Percentiles rank a stretch among this genome's conserved stretches.
Evolutionary conservation across 1,140 invertebrate species (phyloP).

Genomic region (Pseudomyrmex gracilis): DNA sequence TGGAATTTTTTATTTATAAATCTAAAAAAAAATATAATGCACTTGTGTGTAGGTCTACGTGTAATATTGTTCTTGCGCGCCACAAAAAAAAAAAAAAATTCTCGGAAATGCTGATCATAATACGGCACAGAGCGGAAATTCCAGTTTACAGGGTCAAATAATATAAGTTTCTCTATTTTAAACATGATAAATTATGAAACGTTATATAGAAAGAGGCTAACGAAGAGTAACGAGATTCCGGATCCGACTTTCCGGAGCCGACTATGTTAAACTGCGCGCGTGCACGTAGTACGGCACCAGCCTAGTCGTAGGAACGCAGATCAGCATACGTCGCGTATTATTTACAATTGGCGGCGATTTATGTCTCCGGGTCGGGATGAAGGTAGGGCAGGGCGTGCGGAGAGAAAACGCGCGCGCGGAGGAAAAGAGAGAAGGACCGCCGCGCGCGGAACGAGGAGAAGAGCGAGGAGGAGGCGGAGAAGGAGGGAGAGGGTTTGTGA

Average conservation of each 20-base stretch:
- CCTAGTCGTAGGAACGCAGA: constrained; percentile 68
- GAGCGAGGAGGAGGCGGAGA: constrained; percentile 10
- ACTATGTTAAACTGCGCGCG: neutral
- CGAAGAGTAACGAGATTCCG: no score
- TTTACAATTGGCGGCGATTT: constrained; percentile 83
- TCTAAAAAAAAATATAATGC: no score
- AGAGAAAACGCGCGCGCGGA: neutral
- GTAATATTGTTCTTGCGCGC: no score
- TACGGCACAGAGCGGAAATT: no score
- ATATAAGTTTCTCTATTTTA: no score
- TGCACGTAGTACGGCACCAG: constrained; percentile 9
- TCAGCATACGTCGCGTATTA: constrained; percentile 82
- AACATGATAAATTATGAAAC: no score
- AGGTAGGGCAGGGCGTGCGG: constrained; percentile 60
- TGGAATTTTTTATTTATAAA: no score
- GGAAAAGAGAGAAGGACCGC: constrained; percentile 36
- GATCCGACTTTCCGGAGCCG: neutral
- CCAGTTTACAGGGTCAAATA: no score
- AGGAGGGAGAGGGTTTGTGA: constrained; percentile 13
- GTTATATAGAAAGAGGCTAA: no score
- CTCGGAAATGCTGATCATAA: no score
- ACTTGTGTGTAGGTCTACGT: no score
- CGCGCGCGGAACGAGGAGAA: constrained; percentile 14
- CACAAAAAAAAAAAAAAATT: no score
- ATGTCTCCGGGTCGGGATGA: constrained; percentile 78